Evolutionary conservation across 2,888 invertebrate species (phyloP).

Genomic region (Caenorhabditis doughertyi): DNA sequence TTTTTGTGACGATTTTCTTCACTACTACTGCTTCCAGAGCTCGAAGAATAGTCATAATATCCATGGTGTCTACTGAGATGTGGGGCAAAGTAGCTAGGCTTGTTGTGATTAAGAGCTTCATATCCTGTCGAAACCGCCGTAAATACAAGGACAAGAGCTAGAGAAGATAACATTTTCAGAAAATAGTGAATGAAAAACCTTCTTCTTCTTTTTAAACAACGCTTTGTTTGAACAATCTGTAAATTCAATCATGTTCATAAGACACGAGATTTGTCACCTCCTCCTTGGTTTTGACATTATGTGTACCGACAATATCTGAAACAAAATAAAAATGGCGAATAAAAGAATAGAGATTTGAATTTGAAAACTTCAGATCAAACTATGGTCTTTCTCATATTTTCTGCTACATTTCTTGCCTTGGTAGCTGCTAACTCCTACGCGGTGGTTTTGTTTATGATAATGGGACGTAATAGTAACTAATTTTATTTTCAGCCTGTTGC

Average conservation of each 20-base stretch:
- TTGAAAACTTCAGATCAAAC: constrained; percentile 14
- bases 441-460: too few relatives aligned
- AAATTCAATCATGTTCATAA: constrained; percentile 24
- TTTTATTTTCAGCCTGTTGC: constrained; percentile 1
- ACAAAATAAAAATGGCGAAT: constrained; percentile 9
- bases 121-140: constrained; percentile 24
- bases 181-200: background rate
- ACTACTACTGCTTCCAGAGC: background rate
- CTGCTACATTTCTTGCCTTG: constrained; percentile 19
- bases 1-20: background rate
- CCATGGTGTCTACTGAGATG: background rate
- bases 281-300: constrained; percentile 28
- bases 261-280: constrained; percentile 7
- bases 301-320: background rate
- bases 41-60: background rate
- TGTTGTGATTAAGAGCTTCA: background rate
- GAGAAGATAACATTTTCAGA: constrained; percentile 18
- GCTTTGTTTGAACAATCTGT: constrained; percentile 21
- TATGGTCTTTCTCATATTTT: constrained; percentile 38
- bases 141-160: constrained; percentile 25
- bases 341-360: background rate
- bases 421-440: constrained; percentile 30
- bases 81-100: background rate
- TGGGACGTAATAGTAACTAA: too few relatives aligned
- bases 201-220: constrained; percentile 1